Base-by-base conservation (phyloP, 2,888 invertebrate genomes). In the Harmothoe impar region DNA sequence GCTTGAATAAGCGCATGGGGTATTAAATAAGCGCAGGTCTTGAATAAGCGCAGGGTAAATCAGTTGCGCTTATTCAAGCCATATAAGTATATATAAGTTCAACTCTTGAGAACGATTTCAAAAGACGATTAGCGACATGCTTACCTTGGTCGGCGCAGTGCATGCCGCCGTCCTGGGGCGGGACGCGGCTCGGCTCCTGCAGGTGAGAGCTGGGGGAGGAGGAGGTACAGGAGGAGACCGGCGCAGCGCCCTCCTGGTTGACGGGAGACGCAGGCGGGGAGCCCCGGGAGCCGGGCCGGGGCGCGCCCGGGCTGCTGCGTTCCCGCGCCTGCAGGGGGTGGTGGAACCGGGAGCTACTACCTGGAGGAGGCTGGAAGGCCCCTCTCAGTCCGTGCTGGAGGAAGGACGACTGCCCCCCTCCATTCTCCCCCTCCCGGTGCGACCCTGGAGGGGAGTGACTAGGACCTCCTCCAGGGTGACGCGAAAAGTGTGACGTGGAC, bases 211-310 rank as follows among this genome's bases (percentile, higher is more conserved):
- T 20, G 23, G 62, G 62, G 3, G 62, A 62, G 12, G 23, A 62
- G 7, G 43, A 43, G 5, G 43, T 43, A 43, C 23, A 62, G 68
- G 68, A 68, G 17, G 68, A 68, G 1, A 84, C 84, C 51, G 84
- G 84, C 51, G 3, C 15, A 17, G 12, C 25, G 52, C 84, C 25
- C 33, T 84, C 84, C 51, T 12, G 12, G n/a, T 43, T 84, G n/a
- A 3, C 84, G 84, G 84, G 84, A 84, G 84, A 84, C 52, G 51
- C 84, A 17, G 52, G 84, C 84, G 84, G 43, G 51, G 84, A 84
- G 84, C 51, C 84, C 84, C 84, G 84, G 84, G 84, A 52, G 25
- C 43, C 29, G 12, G 84, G 51, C 52, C 84, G 84, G 25, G 43
- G 3, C 15, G 7, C 51, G 3, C 43, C 84, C 43, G 84, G 84